Percentiles rank a stretch among this genome's conserved stretches.
Evolutionary conservation across 2,113 vertebrate species (phyloP).

Genomic region (Calidris pugnax): DNA sequence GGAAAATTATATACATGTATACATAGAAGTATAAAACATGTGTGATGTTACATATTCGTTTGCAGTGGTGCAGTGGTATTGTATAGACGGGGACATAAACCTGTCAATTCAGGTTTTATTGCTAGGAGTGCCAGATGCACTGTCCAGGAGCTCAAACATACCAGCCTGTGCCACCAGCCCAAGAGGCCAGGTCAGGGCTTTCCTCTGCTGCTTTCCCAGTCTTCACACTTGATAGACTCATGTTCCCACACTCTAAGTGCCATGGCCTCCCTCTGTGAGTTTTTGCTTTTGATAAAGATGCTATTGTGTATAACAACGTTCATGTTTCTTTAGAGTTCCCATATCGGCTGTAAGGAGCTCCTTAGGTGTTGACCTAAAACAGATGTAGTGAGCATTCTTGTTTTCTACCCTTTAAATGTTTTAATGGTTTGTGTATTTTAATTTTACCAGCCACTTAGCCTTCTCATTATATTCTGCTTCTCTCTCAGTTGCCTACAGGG

Average conservation of each 20-base stretch:
- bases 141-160: slow-evolving; percentile 16
- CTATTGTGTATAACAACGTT: neutral
- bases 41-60: neutral
- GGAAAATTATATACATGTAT: neutral
- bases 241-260: neutral
- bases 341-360: neutral
- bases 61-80: neutral
- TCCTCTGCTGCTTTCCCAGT: slow-evolving; percentile 3
- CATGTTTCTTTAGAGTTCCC: slow-evolving; percentile 6
- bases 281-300: slow-evolving; percentile 20
- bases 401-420: slow-evolving; percentile 12
- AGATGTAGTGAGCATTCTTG: neutral
- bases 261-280: neutral
- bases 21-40: neutral
- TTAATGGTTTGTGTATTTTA: slow-evolving; percentile 22
- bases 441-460: slow-evolving; percentile 4
- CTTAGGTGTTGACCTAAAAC: slow-evolving; percentile 36
- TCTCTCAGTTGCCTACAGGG: neutral
- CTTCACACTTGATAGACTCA: neutral
- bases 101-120: slow-evolving; percentile 35
- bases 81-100: slow-evolving; percentile 19
- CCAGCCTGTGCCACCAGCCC: neutral
- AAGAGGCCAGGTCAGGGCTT: neutral
- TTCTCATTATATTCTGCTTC: neutral
- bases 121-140: slow-evolving; percentile 29